Evolutionary conservation across 2,888 invertebrate species (phyloP).

Genomic region (Urechis unicinctus): DNA sequence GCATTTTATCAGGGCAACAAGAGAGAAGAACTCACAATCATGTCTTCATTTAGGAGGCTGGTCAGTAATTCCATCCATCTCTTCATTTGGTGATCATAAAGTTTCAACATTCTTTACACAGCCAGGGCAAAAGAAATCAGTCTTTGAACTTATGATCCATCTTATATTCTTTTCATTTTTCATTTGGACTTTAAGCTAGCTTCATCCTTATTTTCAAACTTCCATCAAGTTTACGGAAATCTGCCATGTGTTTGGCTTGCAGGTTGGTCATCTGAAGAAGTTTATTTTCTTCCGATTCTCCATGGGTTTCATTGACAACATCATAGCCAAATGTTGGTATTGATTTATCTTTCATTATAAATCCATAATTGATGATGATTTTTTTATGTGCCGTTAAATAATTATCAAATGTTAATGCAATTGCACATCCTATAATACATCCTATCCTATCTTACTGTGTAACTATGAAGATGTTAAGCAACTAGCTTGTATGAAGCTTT

Average conservation of each 20-base stretch:
- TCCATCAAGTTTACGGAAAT: not conserved
- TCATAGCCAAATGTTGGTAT: conserved; percentile 82
- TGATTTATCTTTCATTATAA: not conserved
- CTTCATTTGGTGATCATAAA: too few relatives aligned
- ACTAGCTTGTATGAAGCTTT: too few relatives aligned
- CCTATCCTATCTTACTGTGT: too few relatives aligned
- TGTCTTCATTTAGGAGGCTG: conserved; percentile 83
- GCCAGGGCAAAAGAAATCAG: too few relatives aligned
- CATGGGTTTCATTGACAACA: conserved; percentile 93
- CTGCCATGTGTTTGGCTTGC: conserved; percentile 9
- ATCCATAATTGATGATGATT: not conserved
- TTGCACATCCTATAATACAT: too few relatives aligned
- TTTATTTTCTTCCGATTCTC: conserved; percentile 80
- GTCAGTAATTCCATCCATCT: conserved; percentile 35
- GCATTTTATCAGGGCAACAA: conserved; percentile 61
- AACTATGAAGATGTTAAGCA: too few relatives aligned
- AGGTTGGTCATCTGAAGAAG: conserved; percentile 73
- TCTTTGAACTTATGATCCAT: too few relatives aligned
- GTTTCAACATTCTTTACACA: too few relatives aligned
- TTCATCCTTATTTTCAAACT: too few relatives aligned
- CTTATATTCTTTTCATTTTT: not conserved
- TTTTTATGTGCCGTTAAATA: conserved; percentile 1
- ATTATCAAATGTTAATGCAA: too few relatives aligned
- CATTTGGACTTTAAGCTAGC: too few relatives aligned
- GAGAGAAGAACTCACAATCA: conserved; percentile 78